Evolutionary conservation across 2,888 invertebrate species (phyloP).

Genomic region (Hipparchia sbordonii): DNA sequence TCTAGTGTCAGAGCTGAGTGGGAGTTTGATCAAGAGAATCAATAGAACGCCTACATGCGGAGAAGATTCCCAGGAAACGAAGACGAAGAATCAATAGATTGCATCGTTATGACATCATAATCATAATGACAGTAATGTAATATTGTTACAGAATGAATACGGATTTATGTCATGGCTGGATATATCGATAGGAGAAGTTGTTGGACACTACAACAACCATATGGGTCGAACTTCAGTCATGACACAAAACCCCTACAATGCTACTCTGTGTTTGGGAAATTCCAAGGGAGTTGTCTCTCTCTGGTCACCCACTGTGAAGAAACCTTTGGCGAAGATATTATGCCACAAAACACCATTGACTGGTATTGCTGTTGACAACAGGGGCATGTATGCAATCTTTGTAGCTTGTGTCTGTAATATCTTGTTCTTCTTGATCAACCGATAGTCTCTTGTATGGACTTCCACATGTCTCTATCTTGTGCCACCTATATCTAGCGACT

Average conservation of each 20-base stretch:
- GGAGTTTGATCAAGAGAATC: too few relatives aligned
- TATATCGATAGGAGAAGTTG: constrained; percentile 95
- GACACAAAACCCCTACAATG: constrained; percentile 97
- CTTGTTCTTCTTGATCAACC: background rate
- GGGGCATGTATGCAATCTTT: constrained; percentile 86
- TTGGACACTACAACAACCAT: constrained; percentile 89
- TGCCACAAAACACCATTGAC: constrained; percentile 93
- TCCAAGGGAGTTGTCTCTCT: constrained; percentile 95
- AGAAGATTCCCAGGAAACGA: too few relatives aligned
- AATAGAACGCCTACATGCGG: too few relatives aligned
- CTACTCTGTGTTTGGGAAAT: constrained; percentile 94
- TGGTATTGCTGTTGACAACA: constrained; percentile 91
- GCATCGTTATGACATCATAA: too few relatives aligned
- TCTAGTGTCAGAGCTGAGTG: too few relatives aligned
- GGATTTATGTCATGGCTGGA: constrained; percentile 97
- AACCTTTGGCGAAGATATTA: constrained; percentile 95
- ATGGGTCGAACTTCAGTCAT: constrained; percentile 91
- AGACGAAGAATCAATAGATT: too few relatives aligned
- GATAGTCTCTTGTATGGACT: too few relatives aligned
- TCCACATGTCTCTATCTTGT: too few relatives aligned
- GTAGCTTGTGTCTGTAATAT: background rate
- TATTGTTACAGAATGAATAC: constrained; percentile 82
- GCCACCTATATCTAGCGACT: too few relatives aligned
- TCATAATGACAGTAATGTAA: background rate
- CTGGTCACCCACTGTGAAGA: constrained; percentile 95